phyloP scores from a whole-genome alignment of 2,888 invertebrate species.

The Orchesellides sinensis region DNA sequence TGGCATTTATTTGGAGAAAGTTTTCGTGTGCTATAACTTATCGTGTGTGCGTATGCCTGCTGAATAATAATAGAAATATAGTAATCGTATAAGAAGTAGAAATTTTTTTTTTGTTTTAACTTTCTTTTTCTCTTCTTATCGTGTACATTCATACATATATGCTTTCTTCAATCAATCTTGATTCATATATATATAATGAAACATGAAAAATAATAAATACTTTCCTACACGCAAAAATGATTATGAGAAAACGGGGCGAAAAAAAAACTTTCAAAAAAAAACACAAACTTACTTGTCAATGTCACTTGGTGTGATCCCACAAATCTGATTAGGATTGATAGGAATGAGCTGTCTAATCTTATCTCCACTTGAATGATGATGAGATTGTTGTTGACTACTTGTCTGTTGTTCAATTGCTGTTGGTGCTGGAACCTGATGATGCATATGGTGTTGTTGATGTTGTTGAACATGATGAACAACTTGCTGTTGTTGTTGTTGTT shows the following conservation, averaged over 20 bases:
- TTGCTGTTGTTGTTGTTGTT: not conserved
- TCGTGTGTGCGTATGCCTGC: too few species aligned
- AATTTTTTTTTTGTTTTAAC: too few species aligned
- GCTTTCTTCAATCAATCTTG: too few species aligned
- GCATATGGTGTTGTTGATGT: not conserved
- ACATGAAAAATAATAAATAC: not conserved
- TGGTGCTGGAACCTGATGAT: not conserved
- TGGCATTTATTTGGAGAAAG: too few species aligned
- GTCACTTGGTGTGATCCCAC: slow-evolving; percentile 91
- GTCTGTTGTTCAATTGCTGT: not conserved
- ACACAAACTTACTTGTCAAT: slow-evolving; percentile 91
- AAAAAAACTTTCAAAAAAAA: not conserved
- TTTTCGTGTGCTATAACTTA: too few species aligned
- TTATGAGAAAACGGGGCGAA: not conserved
- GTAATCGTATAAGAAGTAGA: too few species aligned
- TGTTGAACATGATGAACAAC: not conserved
- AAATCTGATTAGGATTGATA: slow-evolving; percentile 78
- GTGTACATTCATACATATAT: too few species aligned
- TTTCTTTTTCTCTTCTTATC: too few species aligned
- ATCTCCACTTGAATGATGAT: slow-evolving; percentile 64
- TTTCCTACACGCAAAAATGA: not conserved
- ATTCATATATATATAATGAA: not conserved
- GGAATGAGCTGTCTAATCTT: slow-evolving; percentile 73
- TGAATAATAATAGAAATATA: too few species aligned
- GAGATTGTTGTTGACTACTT: not conserved